Evolutionary conservation across 2,113 vertebrate species (phyloP).

Genomic region (Varanus komodoensis): DNA sequence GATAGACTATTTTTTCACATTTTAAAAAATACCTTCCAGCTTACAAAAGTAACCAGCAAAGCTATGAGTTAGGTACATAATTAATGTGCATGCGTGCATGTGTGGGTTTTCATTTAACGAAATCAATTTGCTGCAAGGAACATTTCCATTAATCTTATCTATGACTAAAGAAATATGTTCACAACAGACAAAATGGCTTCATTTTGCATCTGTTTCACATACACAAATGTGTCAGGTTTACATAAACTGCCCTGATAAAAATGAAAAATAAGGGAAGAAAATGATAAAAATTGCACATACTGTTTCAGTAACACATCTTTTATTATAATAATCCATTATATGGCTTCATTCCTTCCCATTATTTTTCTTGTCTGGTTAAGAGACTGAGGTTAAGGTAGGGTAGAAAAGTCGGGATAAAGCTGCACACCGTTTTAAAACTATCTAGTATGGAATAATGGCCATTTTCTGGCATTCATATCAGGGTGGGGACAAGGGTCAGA

Average conservation of each 20-base stretch:
- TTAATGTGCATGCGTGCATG: constrained; percentile 70
- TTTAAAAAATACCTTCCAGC: constrained; percentile 53
- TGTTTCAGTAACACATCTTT: constrained; percentile 72
- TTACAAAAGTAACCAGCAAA: constrained; percentile 65
- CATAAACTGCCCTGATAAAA: constrained; percentile 79
- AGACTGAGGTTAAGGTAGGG: constrained; percentile 42
- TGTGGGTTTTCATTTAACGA: constrained; percentile 67
- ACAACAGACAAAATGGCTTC: constrained; percentile 75
- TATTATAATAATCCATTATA: constrained; percentile 70
- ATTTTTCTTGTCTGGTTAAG: constrained; percentile 54
- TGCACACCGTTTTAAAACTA: constrained; percentile 41
- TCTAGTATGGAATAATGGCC: constrained; percentile 23
- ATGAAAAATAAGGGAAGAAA: constrained; percentile 77
- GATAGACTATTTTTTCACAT: constrained; percentile 68
- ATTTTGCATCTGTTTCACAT: constrained; percentile 82
- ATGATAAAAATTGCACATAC: constrained; percentile 74
- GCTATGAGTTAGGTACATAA: constrained; percentile 74
- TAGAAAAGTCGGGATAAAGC: constrained; percentile 23
- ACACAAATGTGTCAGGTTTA: constrained; percentile 82
- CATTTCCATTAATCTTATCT: constrained; percentile 81
- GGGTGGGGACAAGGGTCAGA: not conserved
- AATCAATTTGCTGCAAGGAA: constrained; percentile 71
- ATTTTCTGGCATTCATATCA: not conserved
- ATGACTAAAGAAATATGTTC: constrained; percentile 80
- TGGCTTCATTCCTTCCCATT: constrained; percentile 55